Evolutionary conservation across 2,888 invertebrate species (phyloP).

Genomic region (Hybos culiciformis): DNA sequence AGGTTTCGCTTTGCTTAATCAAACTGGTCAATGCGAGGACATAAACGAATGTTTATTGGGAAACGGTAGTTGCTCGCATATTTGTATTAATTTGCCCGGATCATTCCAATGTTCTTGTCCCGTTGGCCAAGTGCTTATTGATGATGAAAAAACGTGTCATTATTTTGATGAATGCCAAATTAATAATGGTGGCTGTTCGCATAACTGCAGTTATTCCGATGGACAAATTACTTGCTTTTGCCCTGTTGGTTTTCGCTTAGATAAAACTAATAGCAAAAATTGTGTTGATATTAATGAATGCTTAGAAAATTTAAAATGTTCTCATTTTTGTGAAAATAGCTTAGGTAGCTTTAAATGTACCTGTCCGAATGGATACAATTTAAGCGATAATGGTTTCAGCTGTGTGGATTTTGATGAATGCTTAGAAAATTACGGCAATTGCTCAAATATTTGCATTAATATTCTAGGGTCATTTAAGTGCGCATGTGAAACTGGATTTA

Average conservation of each 20-base stretch:
- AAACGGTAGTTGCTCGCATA: conserved; percentile 37
- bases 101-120: conserved; percentile 27
- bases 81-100: conserved; percentile 32
- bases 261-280: conserved; percentile 31
- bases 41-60: conserved; percentile 39
- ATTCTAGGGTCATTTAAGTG: conserved; percentile 42
- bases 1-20: conserved; percentile 30
- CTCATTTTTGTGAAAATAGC: conserved; percentile 41
- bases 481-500: conserved; percentile 38
- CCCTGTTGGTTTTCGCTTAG: conserved; percentile 40
- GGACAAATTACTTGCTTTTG: conserved; percentile 43
- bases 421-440: conserved; percentile 38
- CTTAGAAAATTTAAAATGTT: conserved; percentile 44
- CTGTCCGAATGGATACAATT: conserved; percentile 36
- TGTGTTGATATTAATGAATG: conserved; percentile 41
- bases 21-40: conserved; percentile 24
- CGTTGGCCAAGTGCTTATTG: conserved; percentile 20
- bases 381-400: conserved; percentile 25
- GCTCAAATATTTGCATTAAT: conserved; percentile 44
- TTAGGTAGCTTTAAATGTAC: conserved; percentile 39
- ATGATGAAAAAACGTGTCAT: conserved; percentile 25
- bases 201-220: conserved; percentile 36
- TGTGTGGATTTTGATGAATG: conserved; percentile 46
- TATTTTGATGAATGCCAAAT: conserved; percentile 40
- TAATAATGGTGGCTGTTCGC: conserved; percentile 34